Evolutionary conservation across 1,140 invertebrate genomes (phyloP), one percentile per base, ranked within the genome.

Genomic region (Hormaphis cornu): DNA sequence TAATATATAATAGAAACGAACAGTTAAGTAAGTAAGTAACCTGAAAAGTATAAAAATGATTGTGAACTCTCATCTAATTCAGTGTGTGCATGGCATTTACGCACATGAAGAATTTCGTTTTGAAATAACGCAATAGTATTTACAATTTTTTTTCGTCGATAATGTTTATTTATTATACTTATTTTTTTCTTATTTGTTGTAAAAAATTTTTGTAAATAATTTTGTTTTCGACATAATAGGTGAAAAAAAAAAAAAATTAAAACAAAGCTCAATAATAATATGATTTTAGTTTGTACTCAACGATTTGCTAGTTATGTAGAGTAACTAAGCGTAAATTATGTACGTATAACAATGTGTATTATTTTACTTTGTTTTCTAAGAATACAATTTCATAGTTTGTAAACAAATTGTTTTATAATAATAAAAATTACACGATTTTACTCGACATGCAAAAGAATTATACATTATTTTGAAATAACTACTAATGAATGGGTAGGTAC

Each of bases 91-190:
- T n/a, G n/a, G n/a, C n/a, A n/a, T n/a, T n/a, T n/a, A n/a, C n/a
- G n/a, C n/a, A n/a, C n/a, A n/a, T n/a, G n/a, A n/a, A n/a, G n/a
- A n/a, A n/a, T n/a, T n/a, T n/a, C n/a, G n/a, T n/a, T n/a, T n/a
- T n/a, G n/a, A n/a, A n/a, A n/a, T n/a, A n/a, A n/a, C n/a, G n/a
- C 20, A 58, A 58, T 40, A 58, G 37, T 40, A 54, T 35, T 54
- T 20, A 33, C 22, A 35, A 10, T 1, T 20, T 33, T 22, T 37
- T 22, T 40, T 24, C 20, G 54, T 58, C 37, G 24, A 40, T 24
- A 58, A 3, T 58, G 14, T 40, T 12, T 50, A 26, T 12, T 24
- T 20, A 56, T 56, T 52, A 18, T 52, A 52, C 18, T 28, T 52
- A 28, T 50, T 26, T 28, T 6, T 53, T 26, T 52, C n/a, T 52